Base-by-base conservation (phyloP, 2,888 invertebrate genomes). In the Mesorhabditis sp. region DNA sequence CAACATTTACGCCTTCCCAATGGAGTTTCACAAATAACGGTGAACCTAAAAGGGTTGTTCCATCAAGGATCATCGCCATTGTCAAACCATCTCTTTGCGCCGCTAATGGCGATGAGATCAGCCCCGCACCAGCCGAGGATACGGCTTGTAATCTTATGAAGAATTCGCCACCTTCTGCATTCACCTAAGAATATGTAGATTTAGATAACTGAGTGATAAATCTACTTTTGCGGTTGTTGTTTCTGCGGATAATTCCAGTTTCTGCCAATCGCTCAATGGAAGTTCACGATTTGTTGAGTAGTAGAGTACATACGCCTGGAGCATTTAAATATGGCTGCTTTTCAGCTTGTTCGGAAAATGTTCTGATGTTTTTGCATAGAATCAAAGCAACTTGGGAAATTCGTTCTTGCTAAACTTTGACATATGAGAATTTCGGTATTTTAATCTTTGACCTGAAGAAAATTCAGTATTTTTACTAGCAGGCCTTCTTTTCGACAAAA, bases 231-330 rank as follows among this genome's bases (percentile, higher is more conserved):
- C n/a, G 58, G 58, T 50, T 10, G 7, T 50, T 13, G 58, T n/a
- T n/a, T 50, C 71, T 45, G 76, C 79, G 63, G 74, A 73, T 64
- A 79, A 65, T 67, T 77, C 74, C 13, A 76, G 70, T 67, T 79
- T 79, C 65, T 69, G 44, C 79, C 79, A 79, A 67, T 77, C 77
- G 10, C 76, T 75, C 6, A 79, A 50, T 3, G 77, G 79, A 62
- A 75, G 74, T 5, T 76, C 74, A 43, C 72, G 71, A 50, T 75
- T 74, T 44, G 71, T 61, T 2, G 77, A 76, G 68, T 77, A 70
- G 65, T 79, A 79, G 28, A 79, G 74, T 1, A 79, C 75, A 66
- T 76, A 79, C 64, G 74, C 76, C 79, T 79, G 68, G 45, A 74
- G 50, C 3, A 2, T 50, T n/a, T 13, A 50, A 13, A n/a, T 50